Evolutionary conservation across 2,888 invertebrate genomes (phyloP), one percentile per base, ranked within the genome.

Genomic region (Platycheirus albimanus): DNA sequence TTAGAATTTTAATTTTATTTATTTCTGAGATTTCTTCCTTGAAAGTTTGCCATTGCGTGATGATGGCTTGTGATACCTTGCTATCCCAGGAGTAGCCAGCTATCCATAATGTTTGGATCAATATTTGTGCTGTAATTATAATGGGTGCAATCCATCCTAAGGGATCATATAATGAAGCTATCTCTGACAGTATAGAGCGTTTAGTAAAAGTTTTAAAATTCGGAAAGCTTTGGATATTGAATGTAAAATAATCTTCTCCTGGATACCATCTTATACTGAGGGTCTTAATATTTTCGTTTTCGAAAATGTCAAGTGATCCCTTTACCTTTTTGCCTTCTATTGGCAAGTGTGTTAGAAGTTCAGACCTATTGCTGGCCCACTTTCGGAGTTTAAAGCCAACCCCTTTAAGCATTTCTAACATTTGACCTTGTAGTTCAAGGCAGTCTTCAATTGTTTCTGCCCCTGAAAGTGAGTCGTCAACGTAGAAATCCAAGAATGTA

Each of bases 171-270:
- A 52, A 19, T 10, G 52, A 52, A 17, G 52, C 52, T 24, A 52
- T 52, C 13, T 52, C 52, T 7, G 52, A 52, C 52, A 52, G 28
- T 52, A 52, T 52, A 19, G 28, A 5, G 13, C 52, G 52, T 52
- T 52, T 52, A 4, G 52, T 52, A 24, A 3, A 2, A 10, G 7
- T 7, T 10, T 52, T 30, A 19, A 8, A 20, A 19, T 28, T 52
- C 11, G 56, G 4, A 5, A 24, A n/a, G 17, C 36, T 6, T 33
- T 30, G 13, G 11, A 19, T 15, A 10, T 19, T 24, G 11, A 56
- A 56, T 6, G 56, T n/a, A 15, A 56, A 56, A n/a, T 24, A n/a
- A 36, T 56, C 56, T 13, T 11, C n/a, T 30, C 8, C 24, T 10
- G 56, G 56, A 15, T 33, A 19, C 56, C 56, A 56, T 5, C 19